These are phyloP conservation scores for Muscicapa striata DNA, from an alignment of 2,797 vertebrate species.

Conservation along the genomic window DNA sequence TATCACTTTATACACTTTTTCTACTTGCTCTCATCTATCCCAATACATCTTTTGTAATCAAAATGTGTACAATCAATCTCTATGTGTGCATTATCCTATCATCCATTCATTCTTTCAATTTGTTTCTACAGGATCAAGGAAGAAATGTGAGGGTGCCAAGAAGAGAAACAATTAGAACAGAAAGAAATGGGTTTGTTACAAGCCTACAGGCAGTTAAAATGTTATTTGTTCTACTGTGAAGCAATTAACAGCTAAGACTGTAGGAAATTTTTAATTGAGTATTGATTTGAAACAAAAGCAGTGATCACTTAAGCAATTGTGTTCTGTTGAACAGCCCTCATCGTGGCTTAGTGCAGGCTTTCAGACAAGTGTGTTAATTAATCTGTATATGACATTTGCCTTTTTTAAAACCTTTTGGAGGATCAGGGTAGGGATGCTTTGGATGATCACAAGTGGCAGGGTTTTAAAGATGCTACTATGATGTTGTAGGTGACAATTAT, in stretches of 20 bases:
- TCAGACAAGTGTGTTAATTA: not conserved
- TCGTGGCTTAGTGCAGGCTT: conserved; percentile 15
- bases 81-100: not conserved
- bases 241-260: conserved; percentile 61
- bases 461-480: not conserved
- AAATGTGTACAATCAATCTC: not conserved
- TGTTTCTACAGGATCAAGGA: not conserved
- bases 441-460: not conserved
- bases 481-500: not conserved
- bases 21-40: not conserved
- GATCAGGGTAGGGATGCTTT: not conserved
- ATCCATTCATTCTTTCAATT: not conserved
- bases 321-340: conserved; percentile 46
- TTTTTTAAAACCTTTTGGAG: not conserved
- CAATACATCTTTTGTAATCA: not conserved
- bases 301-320: conserved; percentile 31
- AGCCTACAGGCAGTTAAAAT: conserved; percentile 46
- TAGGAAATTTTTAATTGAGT: conserved; percentile 72
- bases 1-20: not conserved
- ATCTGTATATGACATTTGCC: not conserved
- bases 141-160: not conserved
- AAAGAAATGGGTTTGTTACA: conserved; percentile 20
- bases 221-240: conserved; percentile 55
- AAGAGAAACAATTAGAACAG: conserved; percentile 18
- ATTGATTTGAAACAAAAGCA: conserved; percentile 71